Evolutionary conservation across 2,113 vertebrate genomes (phyloP).

Genomic region (Tringa solitaria): DNA sequence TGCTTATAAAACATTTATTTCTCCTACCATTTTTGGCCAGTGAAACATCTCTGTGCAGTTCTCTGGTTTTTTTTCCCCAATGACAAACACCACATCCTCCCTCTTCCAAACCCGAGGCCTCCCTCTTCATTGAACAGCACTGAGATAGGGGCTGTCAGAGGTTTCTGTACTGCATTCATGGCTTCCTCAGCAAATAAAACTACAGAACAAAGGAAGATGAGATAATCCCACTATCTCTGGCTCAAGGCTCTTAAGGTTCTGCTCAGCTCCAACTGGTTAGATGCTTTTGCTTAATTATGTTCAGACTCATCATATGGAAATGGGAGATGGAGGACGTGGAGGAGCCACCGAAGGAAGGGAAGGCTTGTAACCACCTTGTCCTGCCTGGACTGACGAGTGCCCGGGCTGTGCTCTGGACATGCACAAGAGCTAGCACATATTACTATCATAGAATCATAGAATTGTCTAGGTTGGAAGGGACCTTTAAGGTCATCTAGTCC

Average conservation of each 20-base stretch:
- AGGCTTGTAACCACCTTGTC: not conserved
- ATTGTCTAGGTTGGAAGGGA: too few relatives aligned
- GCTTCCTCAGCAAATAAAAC: not conserved
- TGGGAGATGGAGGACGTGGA: not conserved
- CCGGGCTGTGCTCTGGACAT: not conserved
- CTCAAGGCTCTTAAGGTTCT: not conserved
- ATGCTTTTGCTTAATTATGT: not conserved
- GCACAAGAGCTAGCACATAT: not conserved
- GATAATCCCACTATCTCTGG: not conserved
- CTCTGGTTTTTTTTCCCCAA: not conserved
- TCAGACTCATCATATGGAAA: not conserved
- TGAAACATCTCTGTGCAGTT: not conserved
- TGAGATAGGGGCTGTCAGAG: not conserved
- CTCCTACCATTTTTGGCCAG: not conserved
- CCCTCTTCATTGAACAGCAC: not conserved
- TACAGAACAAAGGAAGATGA: rapidly evolving
- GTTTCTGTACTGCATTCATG: not conserved
- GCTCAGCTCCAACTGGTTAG: not conserved
- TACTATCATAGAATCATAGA: not conserved
- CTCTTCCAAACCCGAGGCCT: not conserved
- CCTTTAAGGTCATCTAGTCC: too few relatives aligned
- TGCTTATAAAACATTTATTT: not conserved
- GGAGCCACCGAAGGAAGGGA: not conserved
- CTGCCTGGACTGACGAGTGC: rapidly evolving
- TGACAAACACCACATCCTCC: not conserved